phyloP scores from a whole-genome alignment of 2,113 vertebrate genomes.

The Eulemur rufifrons region DNA sequence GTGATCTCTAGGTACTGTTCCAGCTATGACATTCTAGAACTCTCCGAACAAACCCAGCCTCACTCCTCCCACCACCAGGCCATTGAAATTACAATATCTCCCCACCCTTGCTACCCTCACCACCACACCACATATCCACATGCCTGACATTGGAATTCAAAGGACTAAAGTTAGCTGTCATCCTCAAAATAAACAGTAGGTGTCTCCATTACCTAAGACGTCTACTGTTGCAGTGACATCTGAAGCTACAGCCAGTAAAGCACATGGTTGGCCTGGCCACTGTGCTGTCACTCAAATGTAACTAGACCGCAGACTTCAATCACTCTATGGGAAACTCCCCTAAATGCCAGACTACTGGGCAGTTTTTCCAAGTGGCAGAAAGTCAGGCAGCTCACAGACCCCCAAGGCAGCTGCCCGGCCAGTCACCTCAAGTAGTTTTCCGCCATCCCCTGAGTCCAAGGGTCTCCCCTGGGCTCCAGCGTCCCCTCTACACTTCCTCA shows the following conservation, averaged over 20 bases:
- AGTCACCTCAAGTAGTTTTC: neutral
- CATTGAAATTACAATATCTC: neutral
- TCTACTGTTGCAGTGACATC: too few species aligned
- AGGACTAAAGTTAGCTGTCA: neutral
- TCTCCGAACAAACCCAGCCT: neutral
- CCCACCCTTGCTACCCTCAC: too few species aligned
- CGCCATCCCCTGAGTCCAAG: too few species aligned
- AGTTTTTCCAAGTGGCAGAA: neutral
- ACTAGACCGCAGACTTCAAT: neutral
- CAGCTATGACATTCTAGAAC: neutral
- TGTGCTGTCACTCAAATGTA: neutral
- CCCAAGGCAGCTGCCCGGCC: neutral
- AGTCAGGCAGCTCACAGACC: neutral
- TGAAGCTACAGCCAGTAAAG: neutral
- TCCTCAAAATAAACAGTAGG: slow-evolving; percentile 58
- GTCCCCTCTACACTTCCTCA: neutral
- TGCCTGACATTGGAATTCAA: neutral
- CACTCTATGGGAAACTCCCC: neutral
- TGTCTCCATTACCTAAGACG: neutral
- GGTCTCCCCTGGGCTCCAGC: neutral
- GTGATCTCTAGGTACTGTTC: neutral
- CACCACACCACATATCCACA: too few species aligned
- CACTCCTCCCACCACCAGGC: neutral
- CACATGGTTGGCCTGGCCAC: neutral
- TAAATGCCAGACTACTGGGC: neutral